These are phyloP conservation scores for Mobula hypostoma DNA, from an alignment of 2,113 vertebrate species.

Conservation along the genomic window DNA sequence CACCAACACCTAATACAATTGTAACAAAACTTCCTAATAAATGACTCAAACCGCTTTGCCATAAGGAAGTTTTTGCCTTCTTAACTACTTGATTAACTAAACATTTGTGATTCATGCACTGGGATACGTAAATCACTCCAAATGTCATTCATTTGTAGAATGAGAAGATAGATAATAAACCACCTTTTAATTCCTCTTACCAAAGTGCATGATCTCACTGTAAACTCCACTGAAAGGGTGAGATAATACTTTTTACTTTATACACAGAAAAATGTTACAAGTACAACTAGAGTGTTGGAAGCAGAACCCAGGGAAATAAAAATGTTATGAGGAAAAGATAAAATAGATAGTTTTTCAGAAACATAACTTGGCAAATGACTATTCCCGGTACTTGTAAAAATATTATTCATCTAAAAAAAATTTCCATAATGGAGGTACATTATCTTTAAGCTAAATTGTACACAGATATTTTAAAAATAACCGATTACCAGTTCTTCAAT, in stretches of 20 bases:
- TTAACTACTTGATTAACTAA: too few relatives aligned
- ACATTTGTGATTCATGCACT: too few relatives aligned
- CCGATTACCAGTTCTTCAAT: slow-evolving; percentile 79
- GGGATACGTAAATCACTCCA: too few relatives aligned
- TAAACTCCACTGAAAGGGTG: background rate
- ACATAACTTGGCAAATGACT: too few relatives aligned
- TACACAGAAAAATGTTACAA: background rate
- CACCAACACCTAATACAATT: too few relatives aligned
- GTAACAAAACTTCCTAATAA: too few relatives aligned
- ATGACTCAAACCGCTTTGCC: too few relatives aligned
- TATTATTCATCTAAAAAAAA: background rate
- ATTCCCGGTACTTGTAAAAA: background rate
- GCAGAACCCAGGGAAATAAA: background rate
- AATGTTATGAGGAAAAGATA: background rate
- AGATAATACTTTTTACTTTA: background rate
- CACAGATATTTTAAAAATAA: background rate
- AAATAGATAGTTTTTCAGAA: background rate
- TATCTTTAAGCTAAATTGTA: background rate
- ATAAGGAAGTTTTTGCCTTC: too few relatives aligned
- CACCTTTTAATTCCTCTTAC: too few relatives aligned
- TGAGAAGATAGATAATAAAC: too few relatives aligned
- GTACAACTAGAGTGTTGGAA: background rate
- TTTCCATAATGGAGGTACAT: background rate
- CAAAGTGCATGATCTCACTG: too few relatives aligned
- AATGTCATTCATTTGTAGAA: too few relatives aligned